Conservation (phyloP, 2,888 invertebrate genomes). For the Strigamia transsilvanica region DNA sequence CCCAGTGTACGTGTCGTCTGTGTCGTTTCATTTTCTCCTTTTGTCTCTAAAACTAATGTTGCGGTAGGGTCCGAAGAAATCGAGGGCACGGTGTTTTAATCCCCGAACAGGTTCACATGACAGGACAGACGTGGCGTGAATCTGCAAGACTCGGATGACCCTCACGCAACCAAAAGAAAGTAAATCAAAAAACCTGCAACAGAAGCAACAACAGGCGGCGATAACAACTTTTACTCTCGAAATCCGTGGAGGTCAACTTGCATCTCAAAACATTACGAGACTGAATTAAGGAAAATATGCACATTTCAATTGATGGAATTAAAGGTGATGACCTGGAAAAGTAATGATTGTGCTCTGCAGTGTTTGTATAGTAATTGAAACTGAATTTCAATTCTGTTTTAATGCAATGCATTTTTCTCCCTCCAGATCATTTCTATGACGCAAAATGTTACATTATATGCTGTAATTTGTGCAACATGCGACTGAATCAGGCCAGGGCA, state of each 20-base stretch:
- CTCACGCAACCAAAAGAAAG: constrained; percentile 20
- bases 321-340: neutral
- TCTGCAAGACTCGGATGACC: neutral
- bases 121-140: constrained; percentile 22
- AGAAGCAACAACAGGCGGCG: constrained; percentile 13
- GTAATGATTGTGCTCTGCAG: neutral
- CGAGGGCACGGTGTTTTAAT: constrained; percentile 18
- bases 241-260: constrained; percentile 10
- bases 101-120: constrained; percentile 29
- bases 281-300: neutral
- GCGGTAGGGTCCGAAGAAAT: neutral
- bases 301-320: neutral
- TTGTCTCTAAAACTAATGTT: neutral
- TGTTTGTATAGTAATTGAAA: neutral
- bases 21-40: neutral
- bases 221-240: neutral
- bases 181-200: constrained; percentile 22
- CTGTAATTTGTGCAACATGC: constrained; percentile 27
- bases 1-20: neutral
- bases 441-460: constrained; percentile 31
- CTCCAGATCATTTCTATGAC: constrained; percentile 4
- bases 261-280: neutral
- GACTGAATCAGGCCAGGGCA: constrained; percentile 38
- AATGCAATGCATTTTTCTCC: neutral
- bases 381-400: neutral